Evolutionary conservation across 2,113 vertebrate genomes (phyloP).

Genomic region (Saguinus midas): DNA sequence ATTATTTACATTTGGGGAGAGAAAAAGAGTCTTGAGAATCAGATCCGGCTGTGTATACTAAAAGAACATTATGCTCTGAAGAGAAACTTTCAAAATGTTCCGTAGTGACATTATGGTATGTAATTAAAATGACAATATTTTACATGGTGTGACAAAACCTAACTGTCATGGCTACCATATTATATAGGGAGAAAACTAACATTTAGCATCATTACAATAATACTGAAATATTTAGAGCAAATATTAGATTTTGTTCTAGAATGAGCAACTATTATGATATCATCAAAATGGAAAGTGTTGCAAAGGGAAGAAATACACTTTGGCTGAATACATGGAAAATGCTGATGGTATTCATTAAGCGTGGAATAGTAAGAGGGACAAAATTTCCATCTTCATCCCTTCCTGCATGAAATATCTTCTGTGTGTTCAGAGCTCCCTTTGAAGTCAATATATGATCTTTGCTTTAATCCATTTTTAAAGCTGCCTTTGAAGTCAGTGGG

Average conservation of each 20-base stretch:
- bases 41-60: background rate
- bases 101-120: background rate
- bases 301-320: slow-evolving; percentile 18
- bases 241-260: background rate
- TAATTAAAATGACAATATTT: slow-evolving; percentile 54
- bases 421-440: slow-evolving; percentile 62
- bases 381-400: slow-evolving; percentile 3
- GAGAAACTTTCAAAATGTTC: slow-evolving; percentile 20
- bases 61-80: slow-evolving; percentile 15
- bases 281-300: slow-evolving; percentile 32
- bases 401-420: slow-evolving; percentile 41
- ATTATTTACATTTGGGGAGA: slow-evolving; percentile 22
- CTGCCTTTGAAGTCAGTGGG: slow-evolving; percentile 74
- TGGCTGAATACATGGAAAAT: background rate
- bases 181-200: background rate
- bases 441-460: slow-evolving; percentile 67
- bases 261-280: slow-evolving; percentile 30
- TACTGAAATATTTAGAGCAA: slow-evolving; percentile 31
- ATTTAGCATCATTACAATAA: background rate
- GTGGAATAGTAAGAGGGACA: slow-evolving; percentile 44
- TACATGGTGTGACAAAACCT: slow-evolving; percentile 1
- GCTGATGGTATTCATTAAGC: slow-evolving; percentile 55
- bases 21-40: background rate
- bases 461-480: slow-evolving; percentile 78
- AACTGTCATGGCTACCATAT: background rate